Evolutionary conservation across 1,140 invertebrate genomes (phyloP), one percentile per base, ranked within the genome.

Genomic region (Bicyclus anynana): DNA sequence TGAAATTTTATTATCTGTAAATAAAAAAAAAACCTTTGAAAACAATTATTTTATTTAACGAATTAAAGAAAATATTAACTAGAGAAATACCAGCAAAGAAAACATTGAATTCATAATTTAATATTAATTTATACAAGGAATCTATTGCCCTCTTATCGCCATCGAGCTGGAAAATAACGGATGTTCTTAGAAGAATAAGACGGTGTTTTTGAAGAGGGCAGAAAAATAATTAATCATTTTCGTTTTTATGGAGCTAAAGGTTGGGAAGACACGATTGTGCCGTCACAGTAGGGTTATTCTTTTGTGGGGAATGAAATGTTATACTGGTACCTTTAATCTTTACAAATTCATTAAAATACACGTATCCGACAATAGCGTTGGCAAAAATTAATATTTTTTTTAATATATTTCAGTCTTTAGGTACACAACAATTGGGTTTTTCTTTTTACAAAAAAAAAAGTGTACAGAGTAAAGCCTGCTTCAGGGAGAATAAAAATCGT

Each of bases 111-210:
- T 67, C 72, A 64, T 78, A 80, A 83, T 84, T 79, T 76, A 75
- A 77, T 82, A 84, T 83, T 80, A 78, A 85, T 84, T 84, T 87
- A 67, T 79, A 78, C 66, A 74, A 72, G 69, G 72, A 84, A 80
- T 79, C 71, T 72, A 67, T n/a, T n/a, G n/a, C 73, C 76, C 72
- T 80, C 76, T 82, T 77, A 77, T 71, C 68, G 74, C 72, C 77
- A 84, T 79, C 77, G 80, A 78, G 74, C 80, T 74, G 81, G 84
- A 87, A 87, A 87, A 87, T 87, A 82, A 82, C 81, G 84, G 83
- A 86, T 80, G 84, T 84, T 68, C 80, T 87, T 86, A 84, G 74
- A 84, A 82, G 78, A 83, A 87, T 82, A 82, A 83, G 78, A 77
- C 81, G 71, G 74, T 87, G 79, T 87, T 87, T 47, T 85, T 80